A percentile compares a stretch with the other conserved stretches of the same genome.
Evolutionary conservation across 1,140 invertebrate species (phyloP).

Genomic region (Papilio polyxenes): DNA sequence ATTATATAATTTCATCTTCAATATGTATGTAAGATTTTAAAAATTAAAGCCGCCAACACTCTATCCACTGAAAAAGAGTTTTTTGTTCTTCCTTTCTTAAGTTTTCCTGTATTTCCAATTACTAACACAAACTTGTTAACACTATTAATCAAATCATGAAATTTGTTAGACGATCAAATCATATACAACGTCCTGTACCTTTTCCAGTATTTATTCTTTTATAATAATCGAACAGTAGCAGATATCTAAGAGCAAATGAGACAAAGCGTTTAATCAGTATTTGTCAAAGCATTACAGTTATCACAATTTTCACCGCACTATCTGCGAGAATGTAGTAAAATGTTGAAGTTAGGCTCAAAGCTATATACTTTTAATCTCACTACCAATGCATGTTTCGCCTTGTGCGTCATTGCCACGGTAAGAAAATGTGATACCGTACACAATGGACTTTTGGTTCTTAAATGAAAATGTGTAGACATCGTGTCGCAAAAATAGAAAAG

Average conservation of each 20-base stretch:
- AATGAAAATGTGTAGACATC: not conserved
- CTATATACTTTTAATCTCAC: constrained; percentile 9
- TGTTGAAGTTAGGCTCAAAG: constrained; percentile 42
- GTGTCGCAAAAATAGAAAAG: not conserved
- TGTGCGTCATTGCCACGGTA: constrained; percentile 33
- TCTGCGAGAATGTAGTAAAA: constrained; percentile 31
- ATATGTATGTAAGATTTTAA: no score
- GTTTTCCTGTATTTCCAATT: no score
- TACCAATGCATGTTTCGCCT: not conserved
- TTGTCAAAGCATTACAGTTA: constrained; percentile 15
- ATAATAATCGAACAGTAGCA: not conserved
- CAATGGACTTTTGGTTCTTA: not conserved
- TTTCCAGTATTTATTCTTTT: not conserved
- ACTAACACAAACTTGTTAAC: not conserved
- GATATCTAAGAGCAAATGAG: constrained; percentile 4
- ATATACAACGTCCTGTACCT: not conserved
- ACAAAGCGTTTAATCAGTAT: constrained; percentile 19
- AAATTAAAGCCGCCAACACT: no score
- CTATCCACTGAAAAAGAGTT: no score
- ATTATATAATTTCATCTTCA: not conserved
- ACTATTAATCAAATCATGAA: no score
- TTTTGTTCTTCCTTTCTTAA: no score
- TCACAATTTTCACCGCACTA: constrained; percentile 16
- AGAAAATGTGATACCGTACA: not conserved
- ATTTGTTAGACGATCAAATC: not conserved